Base-by-base conservation (phyloP, 2,888 invertebrate genomes). In the Ditula angustiorana region DNA sequence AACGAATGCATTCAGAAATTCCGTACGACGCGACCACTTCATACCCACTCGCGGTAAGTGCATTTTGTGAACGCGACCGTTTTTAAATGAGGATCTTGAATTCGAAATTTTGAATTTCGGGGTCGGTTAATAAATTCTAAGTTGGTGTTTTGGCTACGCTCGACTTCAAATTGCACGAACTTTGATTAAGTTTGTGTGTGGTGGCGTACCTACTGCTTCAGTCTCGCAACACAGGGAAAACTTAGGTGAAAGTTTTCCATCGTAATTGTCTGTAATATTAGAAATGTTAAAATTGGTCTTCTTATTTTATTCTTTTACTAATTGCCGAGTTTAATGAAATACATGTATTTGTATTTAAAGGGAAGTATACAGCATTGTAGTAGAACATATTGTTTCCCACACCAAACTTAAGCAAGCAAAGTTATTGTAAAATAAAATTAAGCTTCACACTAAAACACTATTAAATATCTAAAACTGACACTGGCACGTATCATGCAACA, bases 1-100 rank as follows among this genome's bases (percentile, higher is more conserved):
- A 81, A 73, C 77, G 78, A 80, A 85, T 82, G 81, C 83, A 74
- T 71, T 67, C 66, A 65, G 71, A 76, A 77, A 77, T 75, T 72
- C 71, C 71, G 67, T 61, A 76, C 74, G 70, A 73, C 72, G 75
- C 62, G 63, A 69, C 71, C 71, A 73, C 76, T 74, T 75, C 70
- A 70, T 72, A 71, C 69, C 71, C 75, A 74, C 72, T 77, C 72
- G 71, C 68, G 67, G 71, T 70, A 70, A 79, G 78, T 80, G 74
- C 76, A 76, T 74, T 69, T 58, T 59, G 61, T 52, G 67, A 66
- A 67, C 62, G 66, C 66, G 67, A 66, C 67, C 56, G 61, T 69
- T 67, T 69, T 69, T 63, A 67, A 69, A 69, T 66, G 66, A 49
- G 59, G 61, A 68, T 57, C 63, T 58, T 30, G 56, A 59, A 41